phyloP scores from a whole-genome alignment of 2,888 invertebrate species.

The Hetaerina titia region DNA sequence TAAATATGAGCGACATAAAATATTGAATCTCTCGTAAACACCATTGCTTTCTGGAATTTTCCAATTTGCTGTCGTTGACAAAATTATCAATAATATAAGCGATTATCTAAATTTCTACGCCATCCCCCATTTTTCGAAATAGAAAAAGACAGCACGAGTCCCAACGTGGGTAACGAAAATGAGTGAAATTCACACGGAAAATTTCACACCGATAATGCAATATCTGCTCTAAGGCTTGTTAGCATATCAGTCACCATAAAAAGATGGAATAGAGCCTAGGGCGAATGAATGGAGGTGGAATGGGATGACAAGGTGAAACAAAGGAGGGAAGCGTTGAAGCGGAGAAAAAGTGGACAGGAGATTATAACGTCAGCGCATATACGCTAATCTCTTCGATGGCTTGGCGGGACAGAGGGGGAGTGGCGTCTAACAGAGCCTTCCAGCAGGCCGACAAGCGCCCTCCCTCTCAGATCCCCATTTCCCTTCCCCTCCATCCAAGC shows the following conservation, averaged over 20 bases:
- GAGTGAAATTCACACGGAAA: not conserved
- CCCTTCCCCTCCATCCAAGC: not conserved
- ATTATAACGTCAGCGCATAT: slow-evolving; percentile 62
- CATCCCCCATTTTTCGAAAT: not conserved
- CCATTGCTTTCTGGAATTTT: too few relatives aligned
- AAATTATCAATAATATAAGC: not conserved
- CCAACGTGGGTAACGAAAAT: not conserved
- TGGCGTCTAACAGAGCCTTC: slow-evolving; percentile 64
- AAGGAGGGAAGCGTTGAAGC: not conserved
- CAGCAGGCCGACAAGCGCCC: slow-evolving; percentile 51
- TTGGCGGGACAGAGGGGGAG: not conserved
- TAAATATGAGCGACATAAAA: not conserved
- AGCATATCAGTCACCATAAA: not conserved
- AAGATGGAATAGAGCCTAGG: not conserved
- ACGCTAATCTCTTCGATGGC: slow-evolving; percentile 56
- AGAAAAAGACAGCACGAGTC: not conserved
- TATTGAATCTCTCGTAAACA: too few relatives aligned
- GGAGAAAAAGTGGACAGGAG: slow-evolving; percentile 18
- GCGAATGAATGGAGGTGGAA: slow-evolving; percentile 15
- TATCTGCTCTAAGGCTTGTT: not conserved
- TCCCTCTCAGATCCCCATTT: not conserved
- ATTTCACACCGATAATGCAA: not conserved
- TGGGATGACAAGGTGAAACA: slow-evolving; percentile 6
- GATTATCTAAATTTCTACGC: not conserved
- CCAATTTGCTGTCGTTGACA: not conserved